Evolutionary conservation across 2,113 vertebrate genomes (phyloP), one percentile per base, ranked within the genome.

Genomic region (Mormyrus iriodes): DNA sequence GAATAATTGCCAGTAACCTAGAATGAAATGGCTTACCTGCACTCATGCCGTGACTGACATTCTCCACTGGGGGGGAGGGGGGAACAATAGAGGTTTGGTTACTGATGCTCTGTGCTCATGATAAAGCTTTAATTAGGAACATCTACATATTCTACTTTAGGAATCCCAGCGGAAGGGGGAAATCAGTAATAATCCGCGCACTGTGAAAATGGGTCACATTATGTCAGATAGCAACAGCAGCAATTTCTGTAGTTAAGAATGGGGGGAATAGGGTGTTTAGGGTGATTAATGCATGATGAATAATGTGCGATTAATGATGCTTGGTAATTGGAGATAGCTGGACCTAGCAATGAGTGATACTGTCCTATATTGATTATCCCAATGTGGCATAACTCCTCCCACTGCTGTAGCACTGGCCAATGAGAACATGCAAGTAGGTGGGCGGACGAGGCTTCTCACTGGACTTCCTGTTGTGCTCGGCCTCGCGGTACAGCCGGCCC

Each of bases 401-500:
- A 86, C 27, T 87, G 6, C 6, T 42, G 51, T 48, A 85, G 8
- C n/a, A 27, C 24, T 8, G 13, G 24, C 85, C 46, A 49, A 49
- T 85, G 46, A 85, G 7, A 86, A 24, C 35, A 35, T n/a, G 17
- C 52, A 6, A 58, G 10, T 35, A n/a, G 51, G 49, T 79, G 31
- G 17, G 51, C 27, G 55, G 31, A 15, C 85, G 39, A 85, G 7
- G 76, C 84, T 12, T 88, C 97, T 89, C 94, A 99, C 98, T 96
- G 90, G 97, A 97, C 92, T 96, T 98, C 91, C 97, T 96, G 94
- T 99, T 99, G 90, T 96, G 96, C 93, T 98, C 95, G 0, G 94
- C 97, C 90, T 99, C 98, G 92, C 96, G 95, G 96, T 99, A 99
- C 0, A 99, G 95, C 4, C 98, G 96, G 93, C 96, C 97, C 76